phyloP scores from a whole-genome alignment of 2,113 vertebrate species.

The Aleadryas rufinucha region DNA sequence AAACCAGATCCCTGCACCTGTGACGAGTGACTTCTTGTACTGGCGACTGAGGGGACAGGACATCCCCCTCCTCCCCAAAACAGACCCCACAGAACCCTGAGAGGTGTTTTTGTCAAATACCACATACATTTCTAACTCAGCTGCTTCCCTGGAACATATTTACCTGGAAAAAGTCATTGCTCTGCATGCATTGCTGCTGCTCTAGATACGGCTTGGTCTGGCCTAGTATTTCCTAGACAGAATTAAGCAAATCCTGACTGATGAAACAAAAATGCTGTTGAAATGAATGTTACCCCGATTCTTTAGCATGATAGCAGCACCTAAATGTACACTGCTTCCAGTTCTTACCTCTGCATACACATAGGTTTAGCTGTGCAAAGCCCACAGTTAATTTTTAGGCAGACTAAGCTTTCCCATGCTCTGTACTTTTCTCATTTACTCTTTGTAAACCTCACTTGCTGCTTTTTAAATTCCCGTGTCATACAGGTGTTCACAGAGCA shows the following conservation, averaged over 20 bases:
- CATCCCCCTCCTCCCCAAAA: neutral
- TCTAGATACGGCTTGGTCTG: neutral
- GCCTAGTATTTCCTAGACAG: neutral
- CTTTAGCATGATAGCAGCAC: neutral
- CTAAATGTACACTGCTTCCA: neutral
- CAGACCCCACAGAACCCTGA: neutral
- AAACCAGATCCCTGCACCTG: neutral
- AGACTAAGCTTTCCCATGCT: neutral
- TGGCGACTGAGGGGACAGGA: neutral
- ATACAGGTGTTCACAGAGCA: neutral
- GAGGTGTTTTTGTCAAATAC: neutral
- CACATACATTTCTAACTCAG: neutral
- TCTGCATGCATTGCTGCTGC: neutral
- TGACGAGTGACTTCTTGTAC: neutral
- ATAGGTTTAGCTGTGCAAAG: neutral
- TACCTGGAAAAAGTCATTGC: neutral
- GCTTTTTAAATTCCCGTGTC: neutral
- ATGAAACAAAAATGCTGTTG: neutral
- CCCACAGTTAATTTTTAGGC: neutral
- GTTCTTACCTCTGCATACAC: neutral
- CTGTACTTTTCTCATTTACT: neutral
- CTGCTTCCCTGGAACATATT: neutral
- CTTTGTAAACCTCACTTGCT: neutral
- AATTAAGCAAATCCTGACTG: neutral
- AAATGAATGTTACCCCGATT: neutral